A percentile compares a stretch with the other conserved stretches of the same genome.
phyloP scores from a whole-genome alignment of 1,140 invertebrate genomes.

The Brachionus paranguensis region DNA sequence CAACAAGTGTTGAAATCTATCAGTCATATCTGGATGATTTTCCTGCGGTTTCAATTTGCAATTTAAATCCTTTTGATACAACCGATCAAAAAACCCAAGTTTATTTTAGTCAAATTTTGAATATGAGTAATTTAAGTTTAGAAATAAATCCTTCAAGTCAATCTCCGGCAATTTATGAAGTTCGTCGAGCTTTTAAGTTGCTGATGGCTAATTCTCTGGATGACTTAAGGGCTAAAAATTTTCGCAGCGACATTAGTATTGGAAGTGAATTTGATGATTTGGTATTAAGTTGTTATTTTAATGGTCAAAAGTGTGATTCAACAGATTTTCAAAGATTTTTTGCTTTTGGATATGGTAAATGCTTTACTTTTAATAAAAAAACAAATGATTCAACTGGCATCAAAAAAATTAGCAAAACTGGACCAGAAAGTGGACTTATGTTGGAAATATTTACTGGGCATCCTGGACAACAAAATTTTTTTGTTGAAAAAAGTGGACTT shows the following conservation, averaged over 20 bases:
- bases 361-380: not conserved
- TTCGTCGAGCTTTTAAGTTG: too few species aligned
- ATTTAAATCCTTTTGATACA: conserved; percentile 31
- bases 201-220: not conserved
- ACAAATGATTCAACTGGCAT: not conserved
- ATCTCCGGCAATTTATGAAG: too few species aligned
- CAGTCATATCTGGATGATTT: not conserved
- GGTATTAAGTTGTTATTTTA: conserved; percentile 1
- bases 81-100: not conserved
- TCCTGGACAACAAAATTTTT: not conserved
- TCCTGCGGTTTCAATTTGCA: conserved; percentile 22
- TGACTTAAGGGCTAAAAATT: not conserved
- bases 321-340: not conserved
- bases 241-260: not conserved
- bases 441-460: not conserved
- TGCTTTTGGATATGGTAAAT: not conserved
- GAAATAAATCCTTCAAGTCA: too few species aligned
- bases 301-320: not conserved
- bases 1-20: not conserved
- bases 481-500: not conserved
- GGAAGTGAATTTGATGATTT: not conserved
- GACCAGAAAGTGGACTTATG: conserved; percentile 3
- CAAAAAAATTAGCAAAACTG: conserved; percentile 9
- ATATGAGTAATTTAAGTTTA: not conserved
- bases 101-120: not conserved